Evolutionary conservation across 2,888 invertebrate species (phyloP).

Genomic region (Ceriagrion tenellum): DNA sequence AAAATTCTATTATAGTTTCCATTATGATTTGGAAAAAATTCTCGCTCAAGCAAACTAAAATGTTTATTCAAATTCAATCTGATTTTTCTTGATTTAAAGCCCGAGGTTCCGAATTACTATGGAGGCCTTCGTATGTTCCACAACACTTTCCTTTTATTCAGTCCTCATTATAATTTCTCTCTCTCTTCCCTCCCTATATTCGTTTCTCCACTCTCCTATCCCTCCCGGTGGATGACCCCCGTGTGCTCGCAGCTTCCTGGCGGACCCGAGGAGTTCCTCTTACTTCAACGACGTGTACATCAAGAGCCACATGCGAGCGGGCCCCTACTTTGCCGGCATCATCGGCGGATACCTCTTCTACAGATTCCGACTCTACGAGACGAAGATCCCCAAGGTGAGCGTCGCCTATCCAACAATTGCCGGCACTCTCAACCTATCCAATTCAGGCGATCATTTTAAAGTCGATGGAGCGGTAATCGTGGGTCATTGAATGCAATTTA

Average conservation of each 20-base stretch:
- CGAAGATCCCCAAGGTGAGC: constrained; percentile 72
- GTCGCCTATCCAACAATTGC: not conserved
- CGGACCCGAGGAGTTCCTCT: constrained; percentile 70
- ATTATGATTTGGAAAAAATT: too few relatives aligned
- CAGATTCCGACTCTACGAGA: constrained; percentile 71
- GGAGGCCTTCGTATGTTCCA: too few relatives aligned
- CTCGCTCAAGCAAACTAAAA: too few relatives aligned
- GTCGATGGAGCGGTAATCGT: too few relatives aligned
- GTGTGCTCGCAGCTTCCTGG: constrained; percentile 71
- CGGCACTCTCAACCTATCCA: not conserved
- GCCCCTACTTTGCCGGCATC: constrained; percentile 73
- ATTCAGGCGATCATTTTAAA: too few relatives aligned
- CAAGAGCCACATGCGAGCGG: constrained; percentile 73
- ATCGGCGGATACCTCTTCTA: constrained; percentile 71
- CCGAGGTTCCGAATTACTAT: too few relatives aligned
- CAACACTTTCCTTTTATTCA: too few relatives aligned
- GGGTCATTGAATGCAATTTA: too few relatives aligned
- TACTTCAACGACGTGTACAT: constrained; percentile 72
- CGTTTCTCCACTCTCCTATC: not conserved
- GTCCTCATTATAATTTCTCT: too few relatives aligned
- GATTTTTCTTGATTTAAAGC: too few relatives aligned
- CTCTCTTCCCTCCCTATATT: not conserved
- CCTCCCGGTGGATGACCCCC: not conserved
- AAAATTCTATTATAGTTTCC: too few relatives aligned
- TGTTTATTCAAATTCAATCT: too few relatives aligned